Percentiles rank a stretch among this genome's conserved stretches.
Evolutionary conservation across 2,113 vertebrate genomes (phyloP).

Genomic region (Bos indicus): DNA sequence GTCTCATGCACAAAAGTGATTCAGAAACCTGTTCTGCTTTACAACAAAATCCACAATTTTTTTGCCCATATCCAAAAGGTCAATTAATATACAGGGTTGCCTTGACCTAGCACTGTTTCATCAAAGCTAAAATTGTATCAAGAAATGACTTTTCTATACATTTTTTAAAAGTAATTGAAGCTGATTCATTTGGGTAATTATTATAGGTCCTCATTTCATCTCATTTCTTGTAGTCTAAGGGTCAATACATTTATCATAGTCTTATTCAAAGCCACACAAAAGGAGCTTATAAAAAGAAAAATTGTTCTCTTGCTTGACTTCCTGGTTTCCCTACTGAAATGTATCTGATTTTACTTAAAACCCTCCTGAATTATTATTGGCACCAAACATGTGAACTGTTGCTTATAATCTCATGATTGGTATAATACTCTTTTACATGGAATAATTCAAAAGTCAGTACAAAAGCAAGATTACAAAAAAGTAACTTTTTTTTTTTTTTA

Average conservation of each 20-base stretch:
- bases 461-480: not conserved
- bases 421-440: not conserved
- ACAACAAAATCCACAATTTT: not conserved
- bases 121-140: not conserved
- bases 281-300: not conserved
- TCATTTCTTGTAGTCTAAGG: not conserved
- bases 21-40: not conserved
- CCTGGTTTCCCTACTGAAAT: not conserved
- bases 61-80: not conserved
- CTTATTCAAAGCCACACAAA: not conserved
- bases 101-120: not conserved
- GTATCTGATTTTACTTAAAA: not conserved
- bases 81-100: not conserved
- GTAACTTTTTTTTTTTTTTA: not conserved
- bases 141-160: not conserved
- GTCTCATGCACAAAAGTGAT: not conserved
- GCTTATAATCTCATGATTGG: not conserved
- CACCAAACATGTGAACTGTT: not conserved
- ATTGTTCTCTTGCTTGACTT: not conserved
- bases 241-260: not conserved
- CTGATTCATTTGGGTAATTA: not conserved
- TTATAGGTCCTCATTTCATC: not conserved
- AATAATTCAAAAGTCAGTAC: not conserved
- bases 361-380: not conserved
- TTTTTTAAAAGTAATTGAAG: not conserved